Base-by-base conservation (phyloP, 2,113 vertebrate genomes). In the Epinephelus lanceolatus region DNA sequence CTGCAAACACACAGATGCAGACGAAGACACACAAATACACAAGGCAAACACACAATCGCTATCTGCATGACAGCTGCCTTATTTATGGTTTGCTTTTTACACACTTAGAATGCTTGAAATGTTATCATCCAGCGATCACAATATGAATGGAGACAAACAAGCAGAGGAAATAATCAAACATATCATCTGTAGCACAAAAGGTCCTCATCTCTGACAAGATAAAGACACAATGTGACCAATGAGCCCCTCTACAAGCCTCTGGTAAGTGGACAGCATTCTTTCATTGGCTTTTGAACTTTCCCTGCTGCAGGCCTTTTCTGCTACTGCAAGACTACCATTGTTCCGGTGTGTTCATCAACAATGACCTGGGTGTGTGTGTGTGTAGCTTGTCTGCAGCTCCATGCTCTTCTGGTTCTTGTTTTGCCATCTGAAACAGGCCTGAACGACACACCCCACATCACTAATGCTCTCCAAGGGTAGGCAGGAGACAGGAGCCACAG, bases 251-350 rank as follows among this genome's bases (percentile, higher is more conserved):
- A 45, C 53, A 66, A 82, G 69, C 72, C 65, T 82, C 17, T 73
- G 68, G 76, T 82, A 53, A 83, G 73, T 80, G 49, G 76, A 90
- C 81, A 78, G 51, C 81, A 89, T 90, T 91, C 89, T 56, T 86
- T 85, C 62, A 27, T 45, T 85, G 80, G 66, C 86, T 78, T 90
- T 89, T 86, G 65, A 91, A 84, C 91, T 78, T 83, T 91, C 83
- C 21, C 79, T 83, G 88, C 93, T 84, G 49, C 47, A 66, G 86
- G 92, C 83, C 52, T 78, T 87, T 76, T 84, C 71, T 69, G 37
- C 45, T 55, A 17, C 73, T 75, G n/a, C 66, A 52, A 51, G 27
- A 51, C 76, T n/a, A 9, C 63, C 30, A 27, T 78, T 88, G 85
- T 84, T 81, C 75, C 7, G 0, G 55, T 62, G 56, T 75, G 84